Percentiles rank a stretch among this genome's conserved stretches.
These are phyloP conservation scores for Bombus pascuorum DNA, from an alignment of 1,140 invertebrate genomes.

Conservation along the genomic window DNA sequence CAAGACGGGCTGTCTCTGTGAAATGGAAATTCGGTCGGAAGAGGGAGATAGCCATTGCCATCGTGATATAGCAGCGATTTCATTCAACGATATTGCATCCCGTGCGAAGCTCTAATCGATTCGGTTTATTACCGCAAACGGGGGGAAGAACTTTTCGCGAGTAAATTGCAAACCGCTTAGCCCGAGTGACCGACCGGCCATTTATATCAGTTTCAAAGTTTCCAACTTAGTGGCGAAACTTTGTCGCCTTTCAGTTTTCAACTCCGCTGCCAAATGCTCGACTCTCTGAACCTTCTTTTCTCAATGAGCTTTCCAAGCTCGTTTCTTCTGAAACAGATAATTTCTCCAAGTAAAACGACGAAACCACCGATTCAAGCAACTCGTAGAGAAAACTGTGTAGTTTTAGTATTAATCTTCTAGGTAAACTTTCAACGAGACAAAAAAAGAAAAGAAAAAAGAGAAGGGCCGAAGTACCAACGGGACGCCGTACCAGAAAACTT, in stretches of 20 bases:
- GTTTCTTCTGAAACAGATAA: neutral
- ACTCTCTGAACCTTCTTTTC: neutral
- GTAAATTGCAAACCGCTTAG: slow-evolving; percentile 33
- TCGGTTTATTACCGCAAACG: slow-evolving; percentile 18
- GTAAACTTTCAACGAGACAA: neutral
- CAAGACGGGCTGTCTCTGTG: neutral
- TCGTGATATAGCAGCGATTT: neutral
- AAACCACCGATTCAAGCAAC: neutral
- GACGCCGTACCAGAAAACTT: neutral
- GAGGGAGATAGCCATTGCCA: neutral
- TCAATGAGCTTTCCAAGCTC: neutral
- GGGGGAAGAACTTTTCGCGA: slow-evolving; percentile 30
- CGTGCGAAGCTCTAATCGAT: neutral
- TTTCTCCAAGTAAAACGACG: neutral
- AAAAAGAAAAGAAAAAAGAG: neutral
- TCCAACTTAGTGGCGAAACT: neutral
- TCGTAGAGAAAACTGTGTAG: neutral
- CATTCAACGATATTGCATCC: slow-evolving; percentile 25
- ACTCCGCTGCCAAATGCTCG: neutral
- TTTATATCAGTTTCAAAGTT: slow-evolving; percentile 19
- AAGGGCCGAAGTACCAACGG: neutral
- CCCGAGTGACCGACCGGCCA: slow-evolving; percentile 11
- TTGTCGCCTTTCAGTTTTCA: slow-evolving; percentile 7
- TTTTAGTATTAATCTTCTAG: neutral
- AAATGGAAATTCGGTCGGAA: neutral